Evolutionary conservation across 2,113 vertebrate genomes (phyloP), one percentile per base, ranked within the genome.

Genomic region (Psilopsiagon aymara): DNA sequence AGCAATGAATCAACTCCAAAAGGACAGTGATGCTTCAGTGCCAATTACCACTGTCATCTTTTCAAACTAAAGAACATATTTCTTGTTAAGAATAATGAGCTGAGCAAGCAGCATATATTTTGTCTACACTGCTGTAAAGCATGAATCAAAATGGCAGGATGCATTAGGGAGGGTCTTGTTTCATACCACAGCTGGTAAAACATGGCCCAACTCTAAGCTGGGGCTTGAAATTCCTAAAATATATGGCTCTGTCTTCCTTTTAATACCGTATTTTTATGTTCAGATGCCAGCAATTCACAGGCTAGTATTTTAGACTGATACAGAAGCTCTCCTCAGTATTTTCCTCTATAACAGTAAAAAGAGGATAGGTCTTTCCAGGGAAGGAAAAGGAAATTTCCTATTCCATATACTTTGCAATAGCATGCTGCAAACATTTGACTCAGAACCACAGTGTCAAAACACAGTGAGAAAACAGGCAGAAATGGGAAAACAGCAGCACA

Each of bases 101-200:
- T 76, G 41, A 86, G 63, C 20, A n/a, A 92, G 71, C 67, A 73
- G 63, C 27, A 57, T 1, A 4, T 17, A 11, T 23, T 66, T n/a
- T 69, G 33, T 18, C 49, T 19, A 9, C 14, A 5, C 17, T 33
- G 68, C 63, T 62, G 60, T 9, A 57, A 60, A 83, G 39, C 39
- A 19, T 1, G 8, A 76, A 37, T 57, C 1, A 3, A 46, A 88
- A 63, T 4, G 4, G 29, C 49, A 82, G 63, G 29, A 17, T 0
- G 2, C 0, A 0, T n/a, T 10, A 43, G 7, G 41, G 16, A 76
- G 3, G 9, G 31, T 15, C 53, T 52, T 35, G 10, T 51, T 68
- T 66, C 76, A 57, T 15, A 55, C 16, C 27, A 0, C 3, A 33
- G 8, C 76, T 69, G 44, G 41, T 66, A 63, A 90, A 93, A 78